Conservation (phyloP, 2,113 vertebrate species). For the Tor tambroides region DNA sequence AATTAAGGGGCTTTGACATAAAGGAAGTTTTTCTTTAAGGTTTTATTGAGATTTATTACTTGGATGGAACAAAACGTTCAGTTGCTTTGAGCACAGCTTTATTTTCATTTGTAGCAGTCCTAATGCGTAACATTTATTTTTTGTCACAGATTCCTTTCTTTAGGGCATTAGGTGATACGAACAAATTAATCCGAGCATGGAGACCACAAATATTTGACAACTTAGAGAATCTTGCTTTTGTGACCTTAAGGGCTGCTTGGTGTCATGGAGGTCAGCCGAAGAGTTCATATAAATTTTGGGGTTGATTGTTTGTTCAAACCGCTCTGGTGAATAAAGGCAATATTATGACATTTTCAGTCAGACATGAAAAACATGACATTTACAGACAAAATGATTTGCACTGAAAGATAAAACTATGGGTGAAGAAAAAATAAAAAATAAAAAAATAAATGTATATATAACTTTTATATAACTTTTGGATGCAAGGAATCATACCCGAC, state of each 20-base stretch:
- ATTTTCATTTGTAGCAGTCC: neutral
- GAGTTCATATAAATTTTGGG: neutral
- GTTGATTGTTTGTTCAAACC: neutral
- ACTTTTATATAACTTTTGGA: too few species aligned
- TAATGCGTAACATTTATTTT: neutral
- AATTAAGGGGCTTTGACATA: neutral
- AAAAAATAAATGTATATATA: too few species aligned
- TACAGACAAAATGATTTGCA: neutral
- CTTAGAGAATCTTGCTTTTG: neutral
- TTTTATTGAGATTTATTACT: neutral
- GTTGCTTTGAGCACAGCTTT: neutral
- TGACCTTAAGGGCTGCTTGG: neutral
- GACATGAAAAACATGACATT: neutral
- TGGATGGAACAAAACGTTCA: neutral
- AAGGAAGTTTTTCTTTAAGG: neutral
- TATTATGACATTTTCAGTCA: neutral
- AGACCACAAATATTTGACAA: slow-evolving; percentile 17
- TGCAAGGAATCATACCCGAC: neutral
- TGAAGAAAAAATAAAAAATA: too few species aligned
- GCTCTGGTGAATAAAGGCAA: neutral
- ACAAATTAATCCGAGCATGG: neutral
- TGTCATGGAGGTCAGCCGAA: neutral
- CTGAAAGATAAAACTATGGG: too few species aligned
- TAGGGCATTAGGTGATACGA: neutral
- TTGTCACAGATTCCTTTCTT: neutral